These are phyloP conservation scores for Oconnorella tubifera DNA, from an alignment of 2,888 invertebrate species.

Conservation along the genomic window DNA sequence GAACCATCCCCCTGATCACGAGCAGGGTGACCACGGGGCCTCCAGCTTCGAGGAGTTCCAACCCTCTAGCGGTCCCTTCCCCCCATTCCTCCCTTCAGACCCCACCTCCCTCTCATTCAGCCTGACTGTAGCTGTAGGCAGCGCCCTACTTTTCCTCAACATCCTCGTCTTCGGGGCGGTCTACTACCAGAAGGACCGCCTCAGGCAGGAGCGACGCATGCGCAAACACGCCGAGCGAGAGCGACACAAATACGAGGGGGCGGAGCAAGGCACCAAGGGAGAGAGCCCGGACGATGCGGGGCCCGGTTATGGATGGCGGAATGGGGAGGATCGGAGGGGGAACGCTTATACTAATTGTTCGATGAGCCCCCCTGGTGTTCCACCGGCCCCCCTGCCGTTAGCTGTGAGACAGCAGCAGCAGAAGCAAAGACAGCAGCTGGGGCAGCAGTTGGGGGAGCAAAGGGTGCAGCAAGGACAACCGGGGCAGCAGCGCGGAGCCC, in stretches of 20 bases:
- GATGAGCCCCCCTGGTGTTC: background rate
- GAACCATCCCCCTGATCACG: no score
- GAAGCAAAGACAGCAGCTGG: background rate
- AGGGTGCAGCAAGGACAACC: no score
- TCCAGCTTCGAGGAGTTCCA: no score
- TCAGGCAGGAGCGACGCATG: background rate
- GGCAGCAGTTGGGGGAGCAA: no score
- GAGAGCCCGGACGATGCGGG: background rate
- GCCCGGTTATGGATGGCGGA: background rate
- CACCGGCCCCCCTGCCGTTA: background rate
- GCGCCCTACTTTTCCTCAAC: constrained; percentile 83
- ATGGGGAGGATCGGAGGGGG: background rate
- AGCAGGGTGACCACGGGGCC: no score
- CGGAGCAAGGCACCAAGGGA: background rate
- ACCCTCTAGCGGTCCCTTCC: no score
- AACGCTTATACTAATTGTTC: background rate
- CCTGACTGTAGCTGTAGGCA: constrained; percentile 78
- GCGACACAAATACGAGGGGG: background rate
- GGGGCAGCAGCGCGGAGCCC: background rate
- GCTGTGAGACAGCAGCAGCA: background rate
- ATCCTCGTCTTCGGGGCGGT: constrained; percentile 90
- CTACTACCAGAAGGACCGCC: constrained; percentile 69
- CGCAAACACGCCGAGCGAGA: background rate
- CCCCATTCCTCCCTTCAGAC: no score
- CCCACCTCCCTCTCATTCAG: constrained; percentile 41